Conservation (phyloP, 2,113 vertebrate species). For the Anser cygnoides region DNA sequence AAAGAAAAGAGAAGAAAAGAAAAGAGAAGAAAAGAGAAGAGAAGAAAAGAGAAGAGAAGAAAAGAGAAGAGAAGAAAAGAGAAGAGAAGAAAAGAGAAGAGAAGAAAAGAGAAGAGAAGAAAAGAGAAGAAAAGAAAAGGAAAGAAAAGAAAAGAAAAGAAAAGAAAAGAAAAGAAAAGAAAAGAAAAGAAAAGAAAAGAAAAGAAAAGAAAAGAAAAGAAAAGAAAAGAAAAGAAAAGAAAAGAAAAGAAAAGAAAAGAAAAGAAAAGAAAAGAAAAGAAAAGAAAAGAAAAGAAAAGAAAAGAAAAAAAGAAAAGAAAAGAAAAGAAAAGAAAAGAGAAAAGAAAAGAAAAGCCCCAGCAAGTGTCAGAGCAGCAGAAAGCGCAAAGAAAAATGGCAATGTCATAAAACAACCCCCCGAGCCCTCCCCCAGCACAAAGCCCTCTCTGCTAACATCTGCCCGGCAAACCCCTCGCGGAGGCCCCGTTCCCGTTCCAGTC, state of each 20-base stretch:
- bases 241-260: no score
- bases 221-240: no score
- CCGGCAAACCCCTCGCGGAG: neutral
- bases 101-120: no score
- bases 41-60: no score
- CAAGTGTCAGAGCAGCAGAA: slow-evolving; percentile 51
- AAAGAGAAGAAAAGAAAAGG: neutral
- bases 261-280: neutral
- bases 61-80: no score
- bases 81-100: neutral
- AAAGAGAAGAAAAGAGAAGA: no score
- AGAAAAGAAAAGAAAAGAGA: no score
- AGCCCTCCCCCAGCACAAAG: neutral
- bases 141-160: no score
- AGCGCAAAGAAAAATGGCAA: slow-evolving; percentile 50
- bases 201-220: neutral
- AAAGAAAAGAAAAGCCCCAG: neutral
- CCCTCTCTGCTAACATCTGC: slow-evolving; percentile 35
- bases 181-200: no score
- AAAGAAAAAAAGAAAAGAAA: no score
- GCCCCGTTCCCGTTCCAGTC: neutral
- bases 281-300: no score
- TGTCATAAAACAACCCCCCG: neutral
- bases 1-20: no score
- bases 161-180: neutral